These are phyloP conservation scores for Stigmatopora argus DNA, from an alignment of 2,113 vertebrate genomes.

Conservation along the genomic window DNA sequence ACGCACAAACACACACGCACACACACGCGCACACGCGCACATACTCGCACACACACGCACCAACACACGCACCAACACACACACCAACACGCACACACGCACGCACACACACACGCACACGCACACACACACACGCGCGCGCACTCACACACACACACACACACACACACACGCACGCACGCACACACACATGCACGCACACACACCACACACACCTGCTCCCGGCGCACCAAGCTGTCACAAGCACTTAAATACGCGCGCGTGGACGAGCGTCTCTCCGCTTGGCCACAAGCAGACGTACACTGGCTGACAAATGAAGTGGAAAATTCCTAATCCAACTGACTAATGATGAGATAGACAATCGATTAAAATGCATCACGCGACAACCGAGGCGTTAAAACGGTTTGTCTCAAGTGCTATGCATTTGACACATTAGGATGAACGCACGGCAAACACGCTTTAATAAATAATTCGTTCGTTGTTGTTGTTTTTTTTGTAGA, in stretches of 20 bases:
- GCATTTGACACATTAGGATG: background rate
- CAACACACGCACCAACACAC: no score
- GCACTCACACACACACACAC: no score
- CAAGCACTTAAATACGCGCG: constrained; percentile 61
- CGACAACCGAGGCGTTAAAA: constrained; percentile 11
- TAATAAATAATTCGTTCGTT: background rate
- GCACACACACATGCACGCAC: no score
- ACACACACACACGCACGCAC: no score
- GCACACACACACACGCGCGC: no score
- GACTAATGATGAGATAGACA: constrained; percentile 56
- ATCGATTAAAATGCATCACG: constrained; percentile 52
- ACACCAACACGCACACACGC: no score
- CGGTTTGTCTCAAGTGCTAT: background rate
- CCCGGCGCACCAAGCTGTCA: constrained; percentile 69
- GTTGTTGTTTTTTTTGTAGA: background rate
- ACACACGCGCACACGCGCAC: no score
- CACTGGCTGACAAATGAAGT: constrained; percentile 55
- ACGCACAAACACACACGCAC: no score
- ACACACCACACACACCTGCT: constrained; percentile 70
- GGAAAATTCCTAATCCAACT: constrained; percentile 62
- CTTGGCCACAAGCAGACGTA: constrained; percentile 25
- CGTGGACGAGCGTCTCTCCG: constrained; percentile 58
- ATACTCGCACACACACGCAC: no score
- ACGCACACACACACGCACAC: no score
- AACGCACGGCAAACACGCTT: background rate